These are phyloP conservation scores for Tigriopus japonicus DNA, from an alignment of 1,140 invertebrate genomes.

Conservation along the genomic window DNA sequence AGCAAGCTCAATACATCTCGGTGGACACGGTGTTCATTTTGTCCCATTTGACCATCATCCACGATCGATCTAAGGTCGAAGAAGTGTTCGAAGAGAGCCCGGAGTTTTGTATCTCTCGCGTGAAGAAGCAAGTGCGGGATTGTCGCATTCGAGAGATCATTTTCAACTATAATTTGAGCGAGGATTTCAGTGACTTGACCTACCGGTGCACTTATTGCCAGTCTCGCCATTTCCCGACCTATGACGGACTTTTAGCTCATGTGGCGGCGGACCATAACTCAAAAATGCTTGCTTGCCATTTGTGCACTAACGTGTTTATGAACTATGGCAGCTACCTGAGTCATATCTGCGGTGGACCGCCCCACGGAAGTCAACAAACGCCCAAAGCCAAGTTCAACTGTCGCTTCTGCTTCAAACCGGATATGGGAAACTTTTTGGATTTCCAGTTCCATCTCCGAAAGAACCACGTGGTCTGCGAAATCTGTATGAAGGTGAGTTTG, in stretches of 20 bases:
- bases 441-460: slow-evolving; percentile 11
- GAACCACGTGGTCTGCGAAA: slow-evolving; percentile 12
- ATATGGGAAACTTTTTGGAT: slow-evolving; percentile 3
- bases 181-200: background rate
- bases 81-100: background rate
- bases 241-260: slow-evolving; percentile 7
- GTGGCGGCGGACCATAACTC: background rate
- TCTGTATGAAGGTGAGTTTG: slow-evolving; percentile 11
- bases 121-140: slow-evolving; percentile 9
- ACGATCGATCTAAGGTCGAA: background rate
- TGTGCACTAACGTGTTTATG: slow-evolving; percentile 11
- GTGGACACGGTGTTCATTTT: slow-evolving; percentile 6
- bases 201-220: slow-evolving; percentile 13
- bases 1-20: slow-evolving; percentile 3
- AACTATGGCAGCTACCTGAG: slow-evolving; percentile 13
- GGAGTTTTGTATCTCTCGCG: slow-evolving; percentile 1
- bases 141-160: slow-evolving; percentile 1
- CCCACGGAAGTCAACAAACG: background rate
- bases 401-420: background rate
- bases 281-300: slow-evolving; percentile 9
- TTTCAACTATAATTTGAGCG: background rate
- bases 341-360: slow-evolving; percentile 12
- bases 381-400: slow-evolving; percentile 6
- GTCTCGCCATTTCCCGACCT: background rate
- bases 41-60: slow-evolving; percentile 5